phyloP scores from a whole-genome alignment of 2,113 vertebrate genomes.

The Lipophrys pholis region DNA sequence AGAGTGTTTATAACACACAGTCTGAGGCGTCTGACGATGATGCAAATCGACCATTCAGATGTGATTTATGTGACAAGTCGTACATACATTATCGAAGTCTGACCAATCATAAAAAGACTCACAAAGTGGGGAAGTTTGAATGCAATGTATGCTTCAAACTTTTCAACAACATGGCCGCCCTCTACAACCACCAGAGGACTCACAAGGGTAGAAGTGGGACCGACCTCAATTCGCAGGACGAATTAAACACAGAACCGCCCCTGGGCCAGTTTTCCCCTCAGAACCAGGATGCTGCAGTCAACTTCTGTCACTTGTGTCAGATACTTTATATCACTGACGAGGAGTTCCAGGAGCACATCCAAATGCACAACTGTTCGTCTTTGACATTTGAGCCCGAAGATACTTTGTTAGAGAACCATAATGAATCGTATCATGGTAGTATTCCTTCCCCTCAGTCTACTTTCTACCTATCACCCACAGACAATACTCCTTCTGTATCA shows the following conservation, averaged over 20 bases:
- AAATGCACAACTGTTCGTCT: constrained; percentile 84
- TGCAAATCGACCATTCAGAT: constrained; percentile 80
- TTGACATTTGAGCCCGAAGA: constrained; percentile 73
- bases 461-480: constrained; percentile 77
- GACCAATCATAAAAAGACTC: constrained; percentile 91
- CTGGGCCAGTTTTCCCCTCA: constrained; percentile 68
- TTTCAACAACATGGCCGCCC: constrained; percentile 89
- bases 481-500: constrained; percentile 79
- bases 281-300: constrained; percentile 64
- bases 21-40: constrained; percentile 64
- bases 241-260: constrained; percentile 35
- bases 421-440: constrained; percentile 68
- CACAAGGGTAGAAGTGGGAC: constrained; percentile 79
- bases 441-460: constrained; percentile 72
- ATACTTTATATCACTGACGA: constrained; percentile 77
- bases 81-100: constrained; percentile 91
- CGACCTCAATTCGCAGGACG: constrained; percentile 17
- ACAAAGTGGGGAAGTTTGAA: constrained; percentile 89
- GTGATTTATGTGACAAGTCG: constrained; percentile 88
- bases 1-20: constrained; percentile 48
- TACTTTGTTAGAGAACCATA: constrained; percentile 62
- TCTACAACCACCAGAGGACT: constrained; percentile 89
- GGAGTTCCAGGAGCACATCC: constrained; percentile 84
- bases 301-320: constrained; percentile 85
- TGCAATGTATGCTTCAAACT: constrained; percentile 89